Base-by-base conservation (phyloP, 2,113 vertebrate genomes). In the Podarcis raffonei region DNA sequence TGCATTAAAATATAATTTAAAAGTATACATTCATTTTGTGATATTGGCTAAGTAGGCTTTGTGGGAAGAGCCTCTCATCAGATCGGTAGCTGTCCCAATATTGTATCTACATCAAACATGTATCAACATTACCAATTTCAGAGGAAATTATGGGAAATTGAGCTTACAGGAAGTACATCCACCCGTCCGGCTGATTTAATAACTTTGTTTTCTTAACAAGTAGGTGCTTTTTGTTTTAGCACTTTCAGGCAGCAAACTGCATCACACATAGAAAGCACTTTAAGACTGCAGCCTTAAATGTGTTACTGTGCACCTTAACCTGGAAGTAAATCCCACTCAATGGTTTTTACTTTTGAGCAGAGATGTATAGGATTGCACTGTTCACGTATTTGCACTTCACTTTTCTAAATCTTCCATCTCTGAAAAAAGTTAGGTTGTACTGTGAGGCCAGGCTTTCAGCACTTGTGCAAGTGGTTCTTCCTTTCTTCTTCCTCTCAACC, bases 361-460 rank as follows among this genome's bases (percentile, higher is more conserved):
- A 62, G 59, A 62, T 25, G 39, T 62, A 62, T 62, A 62, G 16
- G 59, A 6, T 72, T 74, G 39, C 88, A 89, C 42, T 88, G 27
- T 5, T 89, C 81, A 42, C 9, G 12, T 88, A 0, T 85, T 95
- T 87, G 48, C 23, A n/a, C 16, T 85, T 89, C 18, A 57, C 57
- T 92, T 1, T 35, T 2, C 1, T 69, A 23, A 71, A 32, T 37
- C 27, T 89, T 89, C 86, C 30, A 25, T 48, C 23, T 89, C 89
- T 39, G 80, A 69, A 66, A 80, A 74, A 84, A 39, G 32, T 32
- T 27, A 91, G 53, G 0, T 0, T 90, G 81, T 16, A 76, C 37
- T 27, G 0, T 35, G 83, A 22, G 62, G 13, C 16, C 69, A 71
- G 27, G 9, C 3, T 71, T 71, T 30, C 15, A 30, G 69, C 69